Evolutionary conservation across 30 jellyfish, hydroid and myxozoan genomes (phyloP).

Genomic region (Sanderia malayensis): DNA sequence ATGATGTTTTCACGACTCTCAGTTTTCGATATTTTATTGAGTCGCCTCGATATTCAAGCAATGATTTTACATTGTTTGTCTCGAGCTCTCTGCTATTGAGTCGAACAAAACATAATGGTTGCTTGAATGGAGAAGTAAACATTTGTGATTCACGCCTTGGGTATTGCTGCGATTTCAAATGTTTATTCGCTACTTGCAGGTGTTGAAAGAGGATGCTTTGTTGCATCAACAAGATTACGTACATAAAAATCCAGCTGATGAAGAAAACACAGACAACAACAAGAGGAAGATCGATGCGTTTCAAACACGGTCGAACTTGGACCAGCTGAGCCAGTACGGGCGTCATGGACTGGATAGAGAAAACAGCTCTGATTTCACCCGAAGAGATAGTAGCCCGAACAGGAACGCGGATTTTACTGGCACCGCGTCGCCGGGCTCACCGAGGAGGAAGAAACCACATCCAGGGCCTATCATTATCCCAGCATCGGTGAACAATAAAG

Average conservation of each 20-base stretch:
- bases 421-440: constrained; percentile 63
- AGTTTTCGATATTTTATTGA: no score
- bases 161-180: no score
- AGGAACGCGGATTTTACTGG: constrained; percentile 21
- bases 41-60: no score
- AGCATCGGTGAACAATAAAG: constrained; percentile 84
- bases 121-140: no score
- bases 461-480: constrained; percentile 98
- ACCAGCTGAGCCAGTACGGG: background rate
- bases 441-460: constrained; percentile 83
- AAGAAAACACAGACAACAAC: background rate
- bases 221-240: background rate
- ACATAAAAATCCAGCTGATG: background rate
- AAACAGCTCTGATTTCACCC: background rate
- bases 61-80: no score
- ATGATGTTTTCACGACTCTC: no score
- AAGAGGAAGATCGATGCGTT: background rate
- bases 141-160: no score
- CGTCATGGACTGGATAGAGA: background rate
- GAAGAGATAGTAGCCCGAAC: constrained; percentile 13
- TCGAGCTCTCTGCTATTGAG: no score
- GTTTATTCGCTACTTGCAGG: background rate
- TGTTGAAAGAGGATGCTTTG: background rate
- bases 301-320: background rate
- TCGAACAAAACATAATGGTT: no score